These are phyloP conservation scores for Melinaea marsaeus DNA, from an alignment of 2,888 invertebrate genomes.

Conservation along the genomic window DNA sequence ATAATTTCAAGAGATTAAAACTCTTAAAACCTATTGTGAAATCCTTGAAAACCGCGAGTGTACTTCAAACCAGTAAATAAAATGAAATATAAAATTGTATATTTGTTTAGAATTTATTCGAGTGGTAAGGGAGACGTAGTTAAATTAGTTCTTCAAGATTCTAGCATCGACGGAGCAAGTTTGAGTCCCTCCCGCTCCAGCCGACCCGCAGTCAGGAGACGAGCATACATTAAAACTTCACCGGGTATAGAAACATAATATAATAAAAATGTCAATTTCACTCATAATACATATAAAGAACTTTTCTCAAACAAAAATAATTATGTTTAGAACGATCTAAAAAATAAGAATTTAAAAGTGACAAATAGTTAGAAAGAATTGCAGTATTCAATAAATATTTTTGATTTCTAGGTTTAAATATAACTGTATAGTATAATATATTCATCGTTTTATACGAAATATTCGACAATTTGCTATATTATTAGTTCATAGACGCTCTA, in stretches of 20 bases:
- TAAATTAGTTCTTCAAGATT: constrained; percentile 75
- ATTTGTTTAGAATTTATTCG: constrained; percentile 65
- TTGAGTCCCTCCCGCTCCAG: constrained; percentile 38
- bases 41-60: not conserved
- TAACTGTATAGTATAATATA: not conserved
- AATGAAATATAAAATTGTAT: constrained; percentile 37
- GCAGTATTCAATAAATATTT: too few relatives aligned
- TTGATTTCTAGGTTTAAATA: not conserved
- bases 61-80: constrained; percentile 22
- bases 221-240: constrained; percentile 74
- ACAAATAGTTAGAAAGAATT: too few relatives aligned
- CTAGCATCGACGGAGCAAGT: constrained; percentile 70
- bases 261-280: constrained; percentile 38
- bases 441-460: constrained; percentile 23
- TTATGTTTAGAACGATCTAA: too few relatives aligned
- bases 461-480: constrained; percentile 40
- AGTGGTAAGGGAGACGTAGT: constrained; percentile 70
- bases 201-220: constrained; percentile 51
- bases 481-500: constrained; percentile 31
- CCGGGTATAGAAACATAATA: constrained; percentile 61
- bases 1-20: too few relatives aligned
- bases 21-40: not conserved
- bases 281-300: not conserved
- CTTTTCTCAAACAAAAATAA: too few relatives aligned
- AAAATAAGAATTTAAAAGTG: too few relatives aligned